phyloP scores from a whole-genome alignment of 2,113 vertebrate genomes.

The Tetrao urogallus region DNA sequence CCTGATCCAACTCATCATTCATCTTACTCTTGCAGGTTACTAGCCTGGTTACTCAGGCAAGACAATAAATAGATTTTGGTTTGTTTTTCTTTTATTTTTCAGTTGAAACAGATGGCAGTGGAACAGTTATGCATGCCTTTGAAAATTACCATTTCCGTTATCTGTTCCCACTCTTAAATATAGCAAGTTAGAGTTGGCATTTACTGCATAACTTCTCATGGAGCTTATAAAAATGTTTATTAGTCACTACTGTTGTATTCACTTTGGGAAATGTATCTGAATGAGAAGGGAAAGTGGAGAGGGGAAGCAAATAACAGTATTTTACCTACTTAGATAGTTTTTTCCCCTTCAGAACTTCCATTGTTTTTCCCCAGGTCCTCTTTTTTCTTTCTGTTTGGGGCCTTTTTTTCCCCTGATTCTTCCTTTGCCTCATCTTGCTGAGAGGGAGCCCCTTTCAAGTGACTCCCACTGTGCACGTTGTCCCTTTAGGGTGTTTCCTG shows the following conservation, averaged over 20 bases:
- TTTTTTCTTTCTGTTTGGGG: not conserved
- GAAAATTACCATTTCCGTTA: not conserved
- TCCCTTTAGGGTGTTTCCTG: constrained; percentile 8
- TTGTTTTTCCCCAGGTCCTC: not conserved
- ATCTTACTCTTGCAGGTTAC: not conserved
- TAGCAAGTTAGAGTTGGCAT: not conserved
- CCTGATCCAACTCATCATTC: not conserved
- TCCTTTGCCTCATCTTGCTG: not conserved
- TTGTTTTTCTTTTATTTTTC: not conserved
- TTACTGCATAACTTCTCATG: not conserved
- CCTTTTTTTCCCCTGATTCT: not conserved
- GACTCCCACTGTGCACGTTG: not conserved
- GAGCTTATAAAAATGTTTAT: not conserved
- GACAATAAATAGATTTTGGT: not conserved
- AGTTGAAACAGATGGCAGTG: not conserved
- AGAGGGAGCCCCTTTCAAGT: not conserved
- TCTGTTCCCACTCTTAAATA: not conserved
- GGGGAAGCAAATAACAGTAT: not conserved
- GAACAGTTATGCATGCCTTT: not conserved
- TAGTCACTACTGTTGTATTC: not conserved
- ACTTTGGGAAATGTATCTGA: not conserved
- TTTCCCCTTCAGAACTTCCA: not conserved
- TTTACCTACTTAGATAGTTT: not conserved
- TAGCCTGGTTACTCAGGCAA: not conserved
- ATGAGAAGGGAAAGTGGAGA: not conserved